Conservation (phyloP, 2,888 invertebrate species). For the Clitarchus hookeri region DNA sequence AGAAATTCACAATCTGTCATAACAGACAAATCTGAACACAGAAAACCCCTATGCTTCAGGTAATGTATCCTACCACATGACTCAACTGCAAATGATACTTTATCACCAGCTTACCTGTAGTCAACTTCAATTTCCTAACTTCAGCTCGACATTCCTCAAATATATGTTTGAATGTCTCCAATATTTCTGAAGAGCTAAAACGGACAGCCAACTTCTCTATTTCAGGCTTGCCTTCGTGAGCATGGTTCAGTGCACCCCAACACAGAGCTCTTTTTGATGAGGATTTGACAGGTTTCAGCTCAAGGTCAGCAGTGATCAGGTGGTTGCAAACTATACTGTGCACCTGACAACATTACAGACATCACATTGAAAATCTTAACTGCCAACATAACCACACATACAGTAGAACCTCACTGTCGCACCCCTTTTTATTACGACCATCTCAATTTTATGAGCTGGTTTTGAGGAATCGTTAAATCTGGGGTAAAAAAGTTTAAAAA, state of each 20-base stretch:
- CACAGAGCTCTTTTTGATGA: constrained; percentile 75
- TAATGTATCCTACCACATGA: too few relatives aligned
- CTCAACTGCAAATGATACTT: too few relatives aligned
- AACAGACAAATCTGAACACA: too few relatives aligned
- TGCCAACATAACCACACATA: too few relatives aligned
- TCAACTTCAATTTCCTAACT: neutral
- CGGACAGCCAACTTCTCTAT: constrained; percentile 78
- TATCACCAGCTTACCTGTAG: neutral
- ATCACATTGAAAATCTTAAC: too few relatives aligned
- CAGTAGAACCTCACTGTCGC: too few relatives aligned
- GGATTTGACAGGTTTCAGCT: constrained; percentile 65
- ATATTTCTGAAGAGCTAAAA: constrained; percentile 71
- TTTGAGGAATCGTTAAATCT: too few relatives aligned
- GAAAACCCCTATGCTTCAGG: too few relatives aligned
- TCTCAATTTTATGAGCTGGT: too few relatives aligned
- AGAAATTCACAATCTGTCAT: too few relatives aligned
- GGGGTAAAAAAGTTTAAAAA: too few relatives aligned
- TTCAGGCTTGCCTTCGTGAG: constrained; percentile 66
- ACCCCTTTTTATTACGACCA: too few relatives aligned
- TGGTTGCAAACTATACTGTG: constrained; percentile 81
- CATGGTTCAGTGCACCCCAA: constrained; percentile 78
- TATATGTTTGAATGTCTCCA: constrained; percentile 62
- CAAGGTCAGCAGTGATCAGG: constrained; percentile 65
- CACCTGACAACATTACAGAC: constrained; percentile 54
- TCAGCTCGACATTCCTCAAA: constrained; percentile 52